These are phyloP conservation scores for Chascanopsetta lugubris DNA, from an alignment of 2,113 vertebrate genomes.

Conservation along the genomic window DNA sequence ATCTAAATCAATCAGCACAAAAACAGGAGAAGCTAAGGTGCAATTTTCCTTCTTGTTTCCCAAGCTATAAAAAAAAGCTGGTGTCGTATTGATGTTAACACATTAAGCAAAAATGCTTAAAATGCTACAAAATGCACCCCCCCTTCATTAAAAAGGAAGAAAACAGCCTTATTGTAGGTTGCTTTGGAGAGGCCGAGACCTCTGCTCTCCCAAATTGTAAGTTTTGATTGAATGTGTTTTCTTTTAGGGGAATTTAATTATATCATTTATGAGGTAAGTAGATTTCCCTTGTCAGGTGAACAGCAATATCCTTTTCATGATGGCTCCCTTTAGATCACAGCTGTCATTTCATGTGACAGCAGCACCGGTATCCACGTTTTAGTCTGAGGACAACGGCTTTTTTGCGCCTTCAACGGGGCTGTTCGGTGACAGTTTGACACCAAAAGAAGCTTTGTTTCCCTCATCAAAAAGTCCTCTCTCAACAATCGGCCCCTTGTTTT, in stretches of 20 bases:
- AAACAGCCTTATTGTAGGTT: background rate
- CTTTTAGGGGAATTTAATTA: slow-evolving; percentile 37
- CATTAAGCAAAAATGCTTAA: background rate
- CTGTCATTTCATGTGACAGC: slow-evolving; percentile 63
- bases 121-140: background rate
- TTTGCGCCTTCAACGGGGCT: slow-evolving; percentile 53
- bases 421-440: slow-evolving; percentile 71
- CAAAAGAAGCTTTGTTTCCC: slow-evolving; percentile 48
- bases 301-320: slow-evolving; percentile 34
- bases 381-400: slow-evolving; percentile 20
- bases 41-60: slow-evolving; percentile 10
- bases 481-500: slow-evolving; percentile 46
- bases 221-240: slow-evolving; percentile 20
- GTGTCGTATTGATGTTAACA: background rate
- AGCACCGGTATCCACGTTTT: slow-evolving; percentile 20
- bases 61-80: slow-evolving; percentile 13
- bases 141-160: slow-evolving; percentile 21
- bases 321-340: slow-evolving; percentile 34
- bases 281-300: slow-evolving; percentile 52
- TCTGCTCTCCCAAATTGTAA: slow-evolving; percentile 27
- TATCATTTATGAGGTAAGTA: slow-evolving; percentile 30
- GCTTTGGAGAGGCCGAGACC: slow-evolving; percentile 12
- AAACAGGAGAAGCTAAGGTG: slow-evolving; percentile 19
- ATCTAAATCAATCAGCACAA: slow-evolving; percentile 59
- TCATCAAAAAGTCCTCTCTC: slow-evolving; percentile 46